Conservation (phyloP, 2,888 invertebrate genomes). For the Carterocephalus palaemon region DNA sequence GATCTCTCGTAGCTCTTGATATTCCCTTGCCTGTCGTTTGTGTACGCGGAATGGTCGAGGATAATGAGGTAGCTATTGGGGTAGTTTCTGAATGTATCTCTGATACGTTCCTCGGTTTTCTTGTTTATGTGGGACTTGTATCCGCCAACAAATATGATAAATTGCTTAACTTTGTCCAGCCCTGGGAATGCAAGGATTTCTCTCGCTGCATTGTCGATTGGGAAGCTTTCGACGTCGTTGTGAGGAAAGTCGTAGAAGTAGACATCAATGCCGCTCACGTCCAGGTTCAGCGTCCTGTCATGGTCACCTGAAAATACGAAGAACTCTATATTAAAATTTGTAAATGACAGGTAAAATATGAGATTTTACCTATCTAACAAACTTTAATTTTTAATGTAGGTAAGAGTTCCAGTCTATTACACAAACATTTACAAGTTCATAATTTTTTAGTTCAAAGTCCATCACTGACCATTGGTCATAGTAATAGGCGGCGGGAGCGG, state of each 20-base stretch:
- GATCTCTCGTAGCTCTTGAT: slow-evolving; percentile 64
- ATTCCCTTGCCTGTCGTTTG: slow-evolving; percentile 53
- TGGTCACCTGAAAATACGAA: slow-evolving; percentile 49
- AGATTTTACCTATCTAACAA: slow-evolving; percentile 1
- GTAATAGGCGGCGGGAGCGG: no score
- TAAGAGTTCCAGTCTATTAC: not conserved
- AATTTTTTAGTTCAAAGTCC: no score
- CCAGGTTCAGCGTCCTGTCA: slow-evolving; percentile 47
- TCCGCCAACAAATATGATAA: slow-evolving; percentile 62
- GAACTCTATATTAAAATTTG: slow-evolving; percentile 2
- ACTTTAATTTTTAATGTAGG: not conserved
- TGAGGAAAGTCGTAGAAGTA: slow-evolving; percentile 60
- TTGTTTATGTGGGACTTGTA: slow-evolving; percentile 63
- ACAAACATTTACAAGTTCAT: not conserved
- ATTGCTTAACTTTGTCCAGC: slow-evolving; percentile 51
- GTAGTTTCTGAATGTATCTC: slow-evolving; percentile 53
- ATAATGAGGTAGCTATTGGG: slow-evolving; percentile 66
- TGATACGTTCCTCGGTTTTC: slow-evolving; percentile 53
- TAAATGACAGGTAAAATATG: slow-evolving; percentile 2
- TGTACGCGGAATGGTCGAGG: slow-evolving; percentile 66
- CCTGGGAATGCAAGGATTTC: slow-evolving; percentile 47
- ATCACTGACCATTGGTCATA: no score
- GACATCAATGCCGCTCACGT: slow-evolving; percentile 56
- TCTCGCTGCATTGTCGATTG: slow-evolving; percentile 50
- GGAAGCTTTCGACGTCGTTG: slow-evolving; percentile 42